These are phyloP conservation scores for Glomeris marginata DNA, from an alignment of 2,888 invertebrate genomes.

Conservation along the genomic window DNA sequence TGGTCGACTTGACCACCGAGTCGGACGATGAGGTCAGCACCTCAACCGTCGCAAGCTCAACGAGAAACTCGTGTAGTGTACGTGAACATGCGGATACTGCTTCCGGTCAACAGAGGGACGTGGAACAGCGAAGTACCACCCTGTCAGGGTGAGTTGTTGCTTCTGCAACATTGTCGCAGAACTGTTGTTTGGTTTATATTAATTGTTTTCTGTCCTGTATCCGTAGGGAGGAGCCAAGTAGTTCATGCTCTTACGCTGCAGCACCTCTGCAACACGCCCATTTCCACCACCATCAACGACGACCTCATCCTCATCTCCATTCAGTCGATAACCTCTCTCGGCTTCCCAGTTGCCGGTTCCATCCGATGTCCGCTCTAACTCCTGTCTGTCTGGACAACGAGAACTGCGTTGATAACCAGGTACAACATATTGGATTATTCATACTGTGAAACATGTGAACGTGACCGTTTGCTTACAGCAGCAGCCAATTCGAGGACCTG, in stretches of 20 bases:
- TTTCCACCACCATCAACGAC: neutral
- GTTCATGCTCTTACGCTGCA: neutral
- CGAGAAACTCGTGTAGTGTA: neutral
- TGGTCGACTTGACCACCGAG: constrained; percentile 7
- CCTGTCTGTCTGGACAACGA: neutral
- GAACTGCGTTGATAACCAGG: too few relatives aligned
- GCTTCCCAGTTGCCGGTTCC: constrained; percentile 6
- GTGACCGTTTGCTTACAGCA: too few relatives aligned
- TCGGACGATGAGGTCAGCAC: constrained; percentile 6
- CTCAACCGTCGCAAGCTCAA: neutral
- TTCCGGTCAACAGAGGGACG: too few relatives aligned
- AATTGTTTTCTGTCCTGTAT: too few relatives aligned
- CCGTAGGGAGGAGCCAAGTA: neutral
- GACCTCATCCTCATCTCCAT: constrained; percentile 2
- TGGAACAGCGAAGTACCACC: too few relatives aligned
- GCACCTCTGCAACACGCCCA: too few relatives aligned
- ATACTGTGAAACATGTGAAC: too few relatives aligned
- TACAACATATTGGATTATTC: too few relatives aligned
- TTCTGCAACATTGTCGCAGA: too few relatives aligned
- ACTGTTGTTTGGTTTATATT: too few relatives aligned
- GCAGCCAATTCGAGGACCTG: too few relatives aligned
- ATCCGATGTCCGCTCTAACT: neutral
- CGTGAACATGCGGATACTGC: neutral
- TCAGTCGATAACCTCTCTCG: neutral
- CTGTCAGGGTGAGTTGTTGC: too few relatives aligned